These are phyloP conservation scores for Acromyrmex heyeri DNA, from an alignment of 1,140 invertebrate species.

Conservation along the genomic window DNA sequence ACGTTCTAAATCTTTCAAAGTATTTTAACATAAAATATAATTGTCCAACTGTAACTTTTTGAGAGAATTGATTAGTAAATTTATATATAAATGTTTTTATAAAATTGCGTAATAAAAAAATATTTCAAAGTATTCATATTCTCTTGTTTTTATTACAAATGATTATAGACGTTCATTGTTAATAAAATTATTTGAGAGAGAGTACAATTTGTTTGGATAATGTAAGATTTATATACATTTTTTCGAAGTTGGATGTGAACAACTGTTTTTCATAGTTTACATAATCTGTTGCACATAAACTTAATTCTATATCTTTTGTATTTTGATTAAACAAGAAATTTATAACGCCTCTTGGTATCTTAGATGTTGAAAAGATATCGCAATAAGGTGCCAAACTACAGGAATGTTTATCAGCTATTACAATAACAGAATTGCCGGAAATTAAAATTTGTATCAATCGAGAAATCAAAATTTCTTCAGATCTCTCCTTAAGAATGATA, in stretches of 20 bases:
- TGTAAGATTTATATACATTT: background rate
- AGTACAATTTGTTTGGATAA: background rate
- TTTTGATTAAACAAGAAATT: slow-evolving; percentile 15
- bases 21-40: background rate
- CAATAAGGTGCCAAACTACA: background rate
- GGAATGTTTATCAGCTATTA: background rate
- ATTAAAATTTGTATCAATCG: slow-evolving; percentile 25
- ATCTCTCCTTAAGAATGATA: background rate
- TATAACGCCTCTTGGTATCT: slow-evolving; percentile 5
- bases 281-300: background rate
- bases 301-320: background rate
- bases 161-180: background rate
- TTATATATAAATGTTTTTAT: background rate
- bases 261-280: background rate
- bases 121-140: too few relatives aligned
- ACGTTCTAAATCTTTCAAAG: background rate
- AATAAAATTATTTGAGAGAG: background rate
- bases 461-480: background rate
- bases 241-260: background rate
- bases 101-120: too few relatives aligned
- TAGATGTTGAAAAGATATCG: slow-evolving; percentile 1
- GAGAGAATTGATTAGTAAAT: background rate
- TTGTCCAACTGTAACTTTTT: background rate
- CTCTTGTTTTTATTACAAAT: too few relatives aligned
- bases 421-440: slow-evolving; percentile 29